Evolutionary conservation across 1,140 invertebrate species (phyloP), one percentile per base, ranked within the genome.

Genomic region (Phthorimaea operculella): DNA sequence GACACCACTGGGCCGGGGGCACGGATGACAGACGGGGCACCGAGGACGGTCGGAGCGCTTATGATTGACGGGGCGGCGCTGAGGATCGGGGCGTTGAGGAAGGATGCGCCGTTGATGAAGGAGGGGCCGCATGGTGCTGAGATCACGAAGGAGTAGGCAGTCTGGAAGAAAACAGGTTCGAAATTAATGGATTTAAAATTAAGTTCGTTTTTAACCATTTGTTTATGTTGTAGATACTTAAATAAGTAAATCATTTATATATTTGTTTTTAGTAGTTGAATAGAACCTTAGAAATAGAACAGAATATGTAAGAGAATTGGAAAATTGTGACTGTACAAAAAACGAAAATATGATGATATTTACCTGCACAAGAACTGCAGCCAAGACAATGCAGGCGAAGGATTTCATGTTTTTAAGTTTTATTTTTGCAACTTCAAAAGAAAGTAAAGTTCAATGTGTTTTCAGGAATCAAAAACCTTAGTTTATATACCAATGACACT

Each of bases 391-490:
- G 17, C 58, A 21, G 14, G 58, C 54, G 51, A 62, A 64, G 51
- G 44, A 64, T 58, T 67, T 67, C 64, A 67, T 67, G 51, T 51
- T 59, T 34, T 45, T 51, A 34, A 51, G 39, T 51, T 50, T 44
- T 28, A n/a, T 51, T 28, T 42, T 52, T 34, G 17, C 1, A 3
- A 50, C 18, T 47, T 47, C 16, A 47, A 9, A 8, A 16, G 8
- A n/a, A 16, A 47, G 16, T 47, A 16, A 2, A 28, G 2, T 15
- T 16, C 16, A 17, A 47, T 17, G 16, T 47, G 15, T 2, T 47
- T 4, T 1, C 9, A 42, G 2, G 39, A 4, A 42, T 28, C 39
- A 42, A 42, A 42, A 11, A 11, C 14, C 11, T 42, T 4, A 14
- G 14, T 42, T 42, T 42, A 42, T 42, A n/a, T 42, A 42, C 14